Percentiles rank a stretch among this genome's conserved stretches.
Conservation (phyloP, 2,113 vertebrate species). For the Copsychus sechellarum region DNA sequence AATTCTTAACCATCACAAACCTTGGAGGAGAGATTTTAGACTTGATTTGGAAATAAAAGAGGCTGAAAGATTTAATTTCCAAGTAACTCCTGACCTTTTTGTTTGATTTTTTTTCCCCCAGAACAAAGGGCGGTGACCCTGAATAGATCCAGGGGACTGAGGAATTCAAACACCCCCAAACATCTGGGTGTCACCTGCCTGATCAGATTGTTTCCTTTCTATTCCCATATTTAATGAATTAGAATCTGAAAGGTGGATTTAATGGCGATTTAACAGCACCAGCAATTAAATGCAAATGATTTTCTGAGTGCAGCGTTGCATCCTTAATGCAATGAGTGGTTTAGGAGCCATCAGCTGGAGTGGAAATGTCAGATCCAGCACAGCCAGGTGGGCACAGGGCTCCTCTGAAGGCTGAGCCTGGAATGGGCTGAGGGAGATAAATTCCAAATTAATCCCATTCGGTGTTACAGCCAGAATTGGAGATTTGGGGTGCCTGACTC, state of each 20-base stretch:
- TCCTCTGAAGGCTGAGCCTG: slow-evolving; percentile 60
- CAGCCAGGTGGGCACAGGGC: slow-evolving; percentile 28
- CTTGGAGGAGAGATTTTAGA: neutral
- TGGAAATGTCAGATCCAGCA: slow-evolving; percentile 57
- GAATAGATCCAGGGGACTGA: neutral
- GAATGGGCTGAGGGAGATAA: slow-evolving; percentile 63
- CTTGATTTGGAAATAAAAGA: neutral
- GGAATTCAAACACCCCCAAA: neutral
- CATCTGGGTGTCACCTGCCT: neutral
- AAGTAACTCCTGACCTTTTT: neutral
- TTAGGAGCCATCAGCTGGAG: slow-evolving; percentile 70
- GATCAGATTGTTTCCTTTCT: neutral
- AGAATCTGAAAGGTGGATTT: slow-evolving; percentile 21
- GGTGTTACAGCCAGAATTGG: neutral
- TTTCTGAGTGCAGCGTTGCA: slow-evolving; percentile 52
- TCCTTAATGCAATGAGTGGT: slow-evolving; percentile 38
- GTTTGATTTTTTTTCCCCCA: neutral
- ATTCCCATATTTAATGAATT: slow-evolving; percentile 31
- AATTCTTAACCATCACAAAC: neutral
- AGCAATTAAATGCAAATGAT: slow-evolving; percentile 58
- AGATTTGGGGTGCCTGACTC: slow-evolving; percentile 4
- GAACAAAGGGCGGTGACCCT: neutral
- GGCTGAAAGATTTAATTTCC: neutral
- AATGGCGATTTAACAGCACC: slow-evolving; percentile 60
- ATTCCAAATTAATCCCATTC: slow-evolving; percentile 61